phyloP scores from a whole-genome alignment of 2,113 vertebrate genomes.

The rat (Rattus norvegicus) region GRCr8 NC_086027.1:108850001-108850500 shows the following conservation, averaged over 20 bases:
- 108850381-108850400: background rate
- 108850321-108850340: background rate
- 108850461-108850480: background rate
- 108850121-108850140: background rate
- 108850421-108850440: background rate
- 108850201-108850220: background rate
- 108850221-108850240: background rate
- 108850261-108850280: slow-evolving; percentile 31
- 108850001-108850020: background rate
- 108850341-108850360: background rate
- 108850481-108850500: background rate
- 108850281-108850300: background rate
- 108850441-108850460: background rate
- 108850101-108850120: background rate
- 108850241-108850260: slow-evolving; percentile 9
- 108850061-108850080: background rate
- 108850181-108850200: background rate
- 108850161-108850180: background rate
- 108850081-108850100: background rate
- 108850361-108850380: background rate
- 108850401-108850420: background rate
- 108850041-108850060: background rate
- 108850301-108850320: background rate
- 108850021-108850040: background rate
- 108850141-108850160: background rate